Percentiles rank a stretch among this genome's conserved stretches.
Evolutionary conservation across 1,140 invertebrate species (phyloP).

Genomic region (Samia ricini): DNA sequence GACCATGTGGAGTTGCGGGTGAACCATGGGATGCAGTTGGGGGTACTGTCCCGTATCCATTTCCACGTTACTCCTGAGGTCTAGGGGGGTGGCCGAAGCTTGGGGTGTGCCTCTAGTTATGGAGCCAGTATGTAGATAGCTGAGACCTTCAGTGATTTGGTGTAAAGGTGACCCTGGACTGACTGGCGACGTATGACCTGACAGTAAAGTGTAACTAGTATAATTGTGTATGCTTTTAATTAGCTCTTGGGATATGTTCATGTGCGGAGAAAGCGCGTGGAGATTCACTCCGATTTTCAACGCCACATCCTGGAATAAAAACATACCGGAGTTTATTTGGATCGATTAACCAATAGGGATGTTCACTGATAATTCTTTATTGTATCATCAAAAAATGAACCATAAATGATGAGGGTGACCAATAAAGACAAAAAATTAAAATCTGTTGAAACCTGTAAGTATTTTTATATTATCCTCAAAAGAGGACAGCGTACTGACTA

Average conservation of each 20-base stretch:
- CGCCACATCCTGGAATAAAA: constrained; percentile 50
- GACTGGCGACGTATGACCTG: constrained; percentile 51
- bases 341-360: no score
- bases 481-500: no score
- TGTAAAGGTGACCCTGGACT: constrained; percentile 63
- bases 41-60: constrained; percentile 57
- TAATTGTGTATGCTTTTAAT: constrained; percentile 47
- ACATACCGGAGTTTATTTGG: no score
- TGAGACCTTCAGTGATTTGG: constrained; percentile 78
- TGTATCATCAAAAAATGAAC: not conserved
- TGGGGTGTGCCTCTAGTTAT: constrained; percentile 85
- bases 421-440: not conserved
- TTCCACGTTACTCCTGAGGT: constrained; percentile 68
- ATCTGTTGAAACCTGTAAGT: no score
- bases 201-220: constrained; percentile 39
- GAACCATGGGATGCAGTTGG: constrained; percentile 52
- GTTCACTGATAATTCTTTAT: not conserved
- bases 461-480: no score
- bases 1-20: constrained; percentile 67
- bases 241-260: constrained; percentile 53
- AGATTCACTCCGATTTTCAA: constrained; percentile 60
- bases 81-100: constrained; percentile 70
- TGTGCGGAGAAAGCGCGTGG: constrained; percentile 45
- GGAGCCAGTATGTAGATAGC: constrained; percentile 82
- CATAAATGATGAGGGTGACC: no score